Evolutionary conservation across 35 echinoderm and acorn worm genomes (phyloP).

Genomic region (Eucidaris tribuloides): DNA sequence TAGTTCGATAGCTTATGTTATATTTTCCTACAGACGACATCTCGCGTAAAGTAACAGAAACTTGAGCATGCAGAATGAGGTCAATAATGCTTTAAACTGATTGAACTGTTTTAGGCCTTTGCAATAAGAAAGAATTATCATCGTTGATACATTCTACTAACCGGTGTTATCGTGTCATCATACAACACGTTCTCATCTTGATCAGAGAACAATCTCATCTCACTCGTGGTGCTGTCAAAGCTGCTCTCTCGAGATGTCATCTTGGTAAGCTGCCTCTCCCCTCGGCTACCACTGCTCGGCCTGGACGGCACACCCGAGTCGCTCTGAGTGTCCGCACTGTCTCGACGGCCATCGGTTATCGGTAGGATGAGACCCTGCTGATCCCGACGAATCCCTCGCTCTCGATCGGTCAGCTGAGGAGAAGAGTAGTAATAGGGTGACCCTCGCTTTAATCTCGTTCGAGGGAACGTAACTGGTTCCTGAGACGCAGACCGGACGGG

Average conservation of each 20-base stretch:
- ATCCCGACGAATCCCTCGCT: constrained; percentile 33
- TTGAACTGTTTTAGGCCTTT: too few species aligned
- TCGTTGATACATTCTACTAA: too few species aligned
- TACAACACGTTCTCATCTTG: constrained; percentile 25
- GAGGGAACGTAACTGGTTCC: constrained; percentile 6
- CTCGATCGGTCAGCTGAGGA: constrained; percentile 48
- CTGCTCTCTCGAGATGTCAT: constrained; percentile 16
- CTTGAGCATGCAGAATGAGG: too few species aligned
- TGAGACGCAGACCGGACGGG: background rate
- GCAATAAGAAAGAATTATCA: too few species aligned
- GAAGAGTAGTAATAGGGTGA: constrained; percentile 35
- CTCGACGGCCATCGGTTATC: constrained; percentile 24
- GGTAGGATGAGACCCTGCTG: constrained; percentile 68
- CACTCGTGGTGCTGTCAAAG: constrained; percentile 13
- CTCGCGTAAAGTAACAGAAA: too few species aligned
- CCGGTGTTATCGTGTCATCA: constrained; percentile 10
- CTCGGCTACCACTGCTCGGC: background rate
- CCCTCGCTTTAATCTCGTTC: background rate
- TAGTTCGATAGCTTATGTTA: too few species aligned
- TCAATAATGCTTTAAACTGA: too few species aligned
- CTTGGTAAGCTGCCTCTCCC: background rate
- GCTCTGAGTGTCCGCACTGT: background rate
- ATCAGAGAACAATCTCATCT: constrained; percentile 9
- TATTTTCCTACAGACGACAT: too few species aligned
- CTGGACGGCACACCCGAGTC: background rate